These are phyloP conservation scores for Aphaenogaster ashmeadi DNA, from an alignment of 1,140 invertebrate species.

Conservation along the genomic window DNA sequence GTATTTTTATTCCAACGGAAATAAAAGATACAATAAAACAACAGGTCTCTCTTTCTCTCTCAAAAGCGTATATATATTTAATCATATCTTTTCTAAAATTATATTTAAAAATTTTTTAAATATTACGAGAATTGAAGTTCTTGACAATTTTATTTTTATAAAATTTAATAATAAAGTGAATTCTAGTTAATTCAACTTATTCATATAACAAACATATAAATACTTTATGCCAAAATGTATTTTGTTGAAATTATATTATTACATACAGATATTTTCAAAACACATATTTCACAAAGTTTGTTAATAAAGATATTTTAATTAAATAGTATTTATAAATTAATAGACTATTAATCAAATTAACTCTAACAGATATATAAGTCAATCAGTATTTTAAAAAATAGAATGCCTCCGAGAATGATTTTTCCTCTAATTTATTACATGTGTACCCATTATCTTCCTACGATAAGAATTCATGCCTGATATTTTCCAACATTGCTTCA, in stretches of 20 bases:
- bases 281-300: not conserved
- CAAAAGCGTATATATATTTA: not conserved
- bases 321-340: not conserved
- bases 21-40: not conserved
- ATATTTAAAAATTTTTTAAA: not conserved
- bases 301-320: not conserved
- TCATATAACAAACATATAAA: not conserved
- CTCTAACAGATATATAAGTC: not conserved
- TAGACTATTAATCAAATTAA: not conserved
- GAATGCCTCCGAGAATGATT: not conserved
- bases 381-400: not conserved
- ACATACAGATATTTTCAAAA: not conserved
- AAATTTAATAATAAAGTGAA: conserved; percentile 7
- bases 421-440: conserved; percentile 9
- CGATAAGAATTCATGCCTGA: conserved; percentile 35
- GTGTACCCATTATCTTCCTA: not conserved
- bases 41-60: not conserved
- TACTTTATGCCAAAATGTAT: not conserved
- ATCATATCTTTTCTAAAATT: not conserved
- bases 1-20: conserved; percentile 1
- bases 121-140: not conserved
- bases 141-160: not conserved
- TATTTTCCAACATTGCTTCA: conserved; percentile 38
- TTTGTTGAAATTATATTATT: conserved; percentile 4
- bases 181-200: conserved; percentile 9